A percentile compares a stretch with the other conserved stretches of the same genome.
These are phyloP conservation scores for Perognathus longimembris DNA, from an alignment of 2,113 vertebrate species.

Conservation along the genomic window DNA sequence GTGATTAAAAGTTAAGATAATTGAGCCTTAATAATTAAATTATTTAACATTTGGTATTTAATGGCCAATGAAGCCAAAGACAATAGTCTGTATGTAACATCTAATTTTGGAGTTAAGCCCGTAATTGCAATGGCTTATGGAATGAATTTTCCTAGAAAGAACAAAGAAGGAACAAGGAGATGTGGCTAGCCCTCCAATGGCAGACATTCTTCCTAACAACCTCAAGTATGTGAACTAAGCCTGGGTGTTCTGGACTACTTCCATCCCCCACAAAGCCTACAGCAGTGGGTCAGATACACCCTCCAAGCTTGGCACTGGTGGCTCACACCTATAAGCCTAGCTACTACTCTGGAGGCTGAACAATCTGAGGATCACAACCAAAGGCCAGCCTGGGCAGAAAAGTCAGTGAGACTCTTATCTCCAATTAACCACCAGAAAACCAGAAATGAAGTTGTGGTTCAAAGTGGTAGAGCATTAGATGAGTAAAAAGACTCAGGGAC, in stretches of 20 bases:
- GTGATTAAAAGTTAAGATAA: slow-evolving; percentile 52
- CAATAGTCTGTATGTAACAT: slow-evolving; percentile 1
- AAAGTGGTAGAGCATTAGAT: no score
- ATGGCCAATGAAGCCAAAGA: slow-evolving; percentile 40
- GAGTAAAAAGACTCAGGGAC: no score
- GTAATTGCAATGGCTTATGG: neutral
- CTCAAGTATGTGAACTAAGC: neutral
- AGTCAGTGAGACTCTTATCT: no score
- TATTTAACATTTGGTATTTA: slow-evolving; percentile 46
- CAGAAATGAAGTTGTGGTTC: no score
- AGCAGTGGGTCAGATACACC: neutral
- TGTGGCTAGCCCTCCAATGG: neutral
- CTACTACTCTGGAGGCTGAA: no score
- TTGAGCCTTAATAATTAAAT: slow-evolving; percentile 46
- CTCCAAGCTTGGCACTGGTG: neutral
- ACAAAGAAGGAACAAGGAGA: neutral
- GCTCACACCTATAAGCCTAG: no score
- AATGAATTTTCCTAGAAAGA: neutral
- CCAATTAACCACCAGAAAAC: no score
- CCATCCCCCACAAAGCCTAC: neutral
- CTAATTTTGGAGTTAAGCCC: slow-evolving; percentile 18
- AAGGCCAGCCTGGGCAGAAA: no score
- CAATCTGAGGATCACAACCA: no score
- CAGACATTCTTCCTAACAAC: neutral
- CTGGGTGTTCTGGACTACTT: neutral